phyloP scores from a whole-genome alignment of 2,797 vertebrate genomes.

The Varecia variegata region DNA sequence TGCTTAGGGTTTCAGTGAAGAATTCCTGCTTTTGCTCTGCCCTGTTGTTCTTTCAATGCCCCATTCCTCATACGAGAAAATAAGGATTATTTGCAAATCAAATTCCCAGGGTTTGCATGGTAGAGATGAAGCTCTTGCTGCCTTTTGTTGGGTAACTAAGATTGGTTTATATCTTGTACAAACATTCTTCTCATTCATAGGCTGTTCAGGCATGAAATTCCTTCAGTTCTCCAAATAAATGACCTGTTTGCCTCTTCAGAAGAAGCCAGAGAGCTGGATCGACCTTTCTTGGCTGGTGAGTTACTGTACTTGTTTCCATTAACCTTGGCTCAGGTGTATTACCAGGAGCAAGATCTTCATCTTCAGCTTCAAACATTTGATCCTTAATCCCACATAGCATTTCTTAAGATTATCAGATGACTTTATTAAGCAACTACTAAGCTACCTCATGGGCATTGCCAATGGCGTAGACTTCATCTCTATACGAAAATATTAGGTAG shows the following conservation, averaged over 20 bases:
- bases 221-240: background rate
- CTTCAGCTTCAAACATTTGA: background rate
- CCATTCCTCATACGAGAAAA: background rate
- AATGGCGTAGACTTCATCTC: background rate
- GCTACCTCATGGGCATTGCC: background rate
- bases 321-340: background rate
- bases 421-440: background rate
- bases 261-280: background rate
- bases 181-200: constrained; percentile 47
- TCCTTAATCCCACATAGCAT: background rate
- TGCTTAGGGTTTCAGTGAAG: background rate
- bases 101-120: background rate
- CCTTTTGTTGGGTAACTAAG: background rate
- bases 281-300: background rate
- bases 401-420: background rate
- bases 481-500: background rate
- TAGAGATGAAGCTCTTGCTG: background rate
- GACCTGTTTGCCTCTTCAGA: background rate
- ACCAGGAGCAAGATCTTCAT: background rate
- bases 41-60: background rate
- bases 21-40: background rate
- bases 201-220: background rate
- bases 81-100: constrained; percentile 29
- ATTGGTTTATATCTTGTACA: constrained; percentile 27
- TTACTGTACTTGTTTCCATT: background rate